Conservation (phyloP, 1,140 invertebrate genomes). For the Ditylenchus dipsaci region DNA sequence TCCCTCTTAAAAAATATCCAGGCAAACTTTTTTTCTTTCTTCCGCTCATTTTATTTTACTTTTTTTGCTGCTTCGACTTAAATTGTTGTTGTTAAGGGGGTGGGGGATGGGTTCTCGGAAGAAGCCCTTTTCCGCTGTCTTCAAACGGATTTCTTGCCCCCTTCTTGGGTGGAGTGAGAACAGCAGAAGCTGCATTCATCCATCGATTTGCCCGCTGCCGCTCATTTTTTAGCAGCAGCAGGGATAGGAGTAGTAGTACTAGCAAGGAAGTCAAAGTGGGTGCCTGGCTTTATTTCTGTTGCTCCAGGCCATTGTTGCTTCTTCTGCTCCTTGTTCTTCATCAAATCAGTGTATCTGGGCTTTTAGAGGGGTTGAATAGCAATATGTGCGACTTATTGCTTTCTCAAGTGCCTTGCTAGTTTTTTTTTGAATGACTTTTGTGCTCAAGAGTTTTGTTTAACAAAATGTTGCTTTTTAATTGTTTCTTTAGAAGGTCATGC, state of each 20-base stretch:
- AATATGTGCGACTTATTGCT: neutral
- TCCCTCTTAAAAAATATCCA: no score
- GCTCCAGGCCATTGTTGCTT: conserved; percentile 3
- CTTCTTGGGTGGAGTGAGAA: neutral
- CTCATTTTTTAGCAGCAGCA: neutral
- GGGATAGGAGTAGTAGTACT: neutral
- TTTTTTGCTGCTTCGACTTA: neutral
- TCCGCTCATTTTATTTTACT: neutral
- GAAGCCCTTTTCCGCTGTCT: neutral
- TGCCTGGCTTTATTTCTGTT: neutral
- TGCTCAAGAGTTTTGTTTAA: no score
- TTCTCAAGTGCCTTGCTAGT: neutral
- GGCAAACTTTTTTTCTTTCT: no score
- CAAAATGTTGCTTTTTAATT: no score
- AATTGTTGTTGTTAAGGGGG: neutral
- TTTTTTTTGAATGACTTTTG: no score
- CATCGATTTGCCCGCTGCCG: neutral
- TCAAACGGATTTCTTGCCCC: conserved; percentile 1
- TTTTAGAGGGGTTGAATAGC: neutral
- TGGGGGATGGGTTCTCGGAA: neutral
- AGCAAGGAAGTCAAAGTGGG: neutral
- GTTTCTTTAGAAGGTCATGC: no score
- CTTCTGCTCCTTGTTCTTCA: no score
- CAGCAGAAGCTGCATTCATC: neutral
- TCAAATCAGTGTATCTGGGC: neutral